Evolutionary conservation across 2,888 invertebrate species (phyloP).

Genomic region (Acanthosepion esculentum): DNA sequence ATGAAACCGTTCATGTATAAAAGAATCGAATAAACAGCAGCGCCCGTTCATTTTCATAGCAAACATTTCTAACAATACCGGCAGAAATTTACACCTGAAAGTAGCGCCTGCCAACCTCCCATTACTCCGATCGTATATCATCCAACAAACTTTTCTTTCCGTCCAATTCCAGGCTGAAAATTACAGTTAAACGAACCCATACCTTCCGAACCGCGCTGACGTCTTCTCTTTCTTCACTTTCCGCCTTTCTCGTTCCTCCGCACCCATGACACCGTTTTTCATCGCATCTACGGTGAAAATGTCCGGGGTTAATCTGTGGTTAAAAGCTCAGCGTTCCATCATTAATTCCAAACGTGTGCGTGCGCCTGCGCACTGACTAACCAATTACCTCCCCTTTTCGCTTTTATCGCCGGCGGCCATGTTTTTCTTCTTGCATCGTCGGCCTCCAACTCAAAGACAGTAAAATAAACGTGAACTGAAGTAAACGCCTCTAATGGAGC

Average conservation of each 20-base stretch:
- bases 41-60: not conserved
- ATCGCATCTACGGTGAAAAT: constrained; percentile 9
- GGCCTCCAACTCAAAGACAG: not conserved
- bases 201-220: not conserved
- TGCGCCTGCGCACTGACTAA: constrained; percentile 21
- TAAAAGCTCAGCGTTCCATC: constrained; percentile 33
- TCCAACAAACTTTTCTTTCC: not conserved
- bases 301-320: not conserved
- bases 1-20: not conserved
- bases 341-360: not conserved
- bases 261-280: not conserved
- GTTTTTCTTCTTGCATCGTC: constrained; percentile 17
- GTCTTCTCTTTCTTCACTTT: not conserved
- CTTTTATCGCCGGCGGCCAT: not conserved
- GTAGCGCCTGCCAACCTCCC: not conserved
- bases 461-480: constrained; percentile 33
- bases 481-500: constrained; percentile 33
- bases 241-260: not conserved
- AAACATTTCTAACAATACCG: not conserved
- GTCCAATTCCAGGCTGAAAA: not conserved
- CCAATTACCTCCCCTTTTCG: constrained; percentile 21
- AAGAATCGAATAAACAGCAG: not conserved
- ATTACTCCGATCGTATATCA: not conserved
- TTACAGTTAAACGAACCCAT: not conserved
- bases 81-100: not conserved